Percentiles rank a stretch among this genome's conserved stretches.
Conservation (phyloP, 1,140 invertebrate species). For the Cydia fagiglandana region DNA sequence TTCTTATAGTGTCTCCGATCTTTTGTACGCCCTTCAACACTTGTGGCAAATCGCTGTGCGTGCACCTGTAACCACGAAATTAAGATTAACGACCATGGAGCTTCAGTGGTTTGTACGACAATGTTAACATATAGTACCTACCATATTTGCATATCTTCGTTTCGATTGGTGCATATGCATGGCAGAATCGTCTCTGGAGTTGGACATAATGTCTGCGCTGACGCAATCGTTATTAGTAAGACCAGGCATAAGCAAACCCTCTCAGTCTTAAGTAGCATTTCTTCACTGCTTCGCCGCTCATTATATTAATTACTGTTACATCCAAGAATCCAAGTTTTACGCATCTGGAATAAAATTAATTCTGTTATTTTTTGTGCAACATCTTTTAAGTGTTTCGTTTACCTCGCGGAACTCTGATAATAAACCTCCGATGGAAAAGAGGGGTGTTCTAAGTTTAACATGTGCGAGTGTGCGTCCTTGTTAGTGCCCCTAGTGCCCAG, state of each 20-base stretch:
- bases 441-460: no score
- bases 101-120: constrained; percentile 25
- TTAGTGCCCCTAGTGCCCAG: no score
- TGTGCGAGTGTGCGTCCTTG: no score
- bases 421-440: no score
- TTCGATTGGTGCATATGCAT: constrained; percentile 83
- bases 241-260: constrained; percentile 56
- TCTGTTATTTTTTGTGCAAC: neutral
- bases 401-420: no score
- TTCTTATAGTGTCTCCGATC: constrained; percentile 83
- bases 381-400: neutral
- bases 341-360: neutral
- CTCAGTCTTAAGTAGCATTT: constrained; percentile 62
- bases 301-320: constrained; percentile 47
- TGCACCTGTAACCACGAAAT: constrained; percentile 84
- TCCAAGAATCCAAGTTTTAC: neutral
- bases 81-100: constrained; percentile 17
- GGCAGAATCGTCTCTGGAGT: constrained; percentile 83
- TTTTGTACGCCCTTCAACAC: constrained; percentile 86
- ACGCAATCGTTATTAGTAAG: constrained; percentile 43
- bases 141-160: constrained; percentile 86
- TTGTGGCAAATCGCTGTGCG: constrained; percentile 88
- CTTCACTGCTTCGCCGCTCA: constrained; percentile 56
- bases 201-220: constrained; percentile 78
- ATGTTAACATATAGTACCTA: constrained; percentile 55